Conservation (phyloP, 1,140 invertebrate species). For the Cyrtorhinus lividipennis region DNA sequence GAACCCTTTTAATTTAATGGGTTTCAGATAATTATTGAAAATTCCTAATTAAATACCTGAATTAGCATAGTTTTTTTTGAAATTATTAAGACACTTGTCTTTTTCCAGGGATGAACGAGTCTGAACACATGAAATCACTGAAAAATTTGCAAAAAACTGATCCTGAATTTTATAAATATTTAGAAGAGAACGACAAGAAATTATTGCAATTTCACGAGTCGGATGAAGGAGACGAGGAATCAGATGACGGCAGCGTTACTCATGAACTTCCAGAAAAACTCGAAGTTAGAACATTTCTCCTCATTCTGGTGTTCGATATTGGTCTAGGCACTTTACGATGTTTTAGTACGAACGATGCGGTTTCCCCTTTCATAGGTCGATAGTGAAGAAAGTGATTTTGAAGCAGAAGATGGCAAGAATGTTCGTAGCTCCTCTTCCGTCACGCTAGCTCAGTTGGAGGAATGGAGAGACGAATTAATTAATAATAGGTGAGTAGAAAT, state of each 20-base stretch:
- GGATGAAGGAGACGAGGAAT: constrained; percentile 40
- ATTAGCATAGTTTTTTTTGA: no score
- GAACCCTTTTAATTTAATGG: no score
- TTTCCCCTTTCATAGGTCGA: constrained; percentile 47
- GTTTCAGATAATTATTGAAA: no score
- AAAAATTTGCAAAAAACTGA: constrained; percentile 55
- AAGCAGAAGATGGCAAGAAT: constrained; percentile 32
- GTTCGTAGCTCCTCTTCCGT: constrained; percentile 30
- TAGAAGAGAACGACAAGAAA: constrained; percentile 73
- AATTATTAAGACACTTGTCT: no score
- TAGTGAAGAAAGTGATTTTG: constrained; percentile 70
- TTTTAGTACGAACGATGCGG: no score
- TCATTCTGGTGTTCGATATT: no score
- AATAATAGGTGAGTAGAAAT: no score
- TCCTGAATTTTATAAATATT: constrained; percentile 74
- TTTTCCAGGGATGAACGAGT: constrained; percentile 20
- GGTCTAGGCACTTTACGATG: no score
- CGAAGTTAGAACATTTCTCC: no score
- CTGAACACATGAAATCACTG: constrained; percentile 29
- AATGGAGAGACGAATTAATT: constrained; percentile 55
- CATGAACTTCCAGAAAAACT: constrained; percentile 22
- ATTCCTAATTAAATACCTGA: no score
- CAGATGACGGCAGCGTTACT: constrained; percentile 27
- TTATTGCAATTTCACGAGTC: constrained; percentile 59
- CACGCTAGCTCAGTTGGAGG: constrained; percentile 39